A percentile compares a stretch with the other conserved stretches of the same genome.
Conservation (phyloP, 2,888 invertebrate genomes). For the Hedychridium roseum region DNA sequence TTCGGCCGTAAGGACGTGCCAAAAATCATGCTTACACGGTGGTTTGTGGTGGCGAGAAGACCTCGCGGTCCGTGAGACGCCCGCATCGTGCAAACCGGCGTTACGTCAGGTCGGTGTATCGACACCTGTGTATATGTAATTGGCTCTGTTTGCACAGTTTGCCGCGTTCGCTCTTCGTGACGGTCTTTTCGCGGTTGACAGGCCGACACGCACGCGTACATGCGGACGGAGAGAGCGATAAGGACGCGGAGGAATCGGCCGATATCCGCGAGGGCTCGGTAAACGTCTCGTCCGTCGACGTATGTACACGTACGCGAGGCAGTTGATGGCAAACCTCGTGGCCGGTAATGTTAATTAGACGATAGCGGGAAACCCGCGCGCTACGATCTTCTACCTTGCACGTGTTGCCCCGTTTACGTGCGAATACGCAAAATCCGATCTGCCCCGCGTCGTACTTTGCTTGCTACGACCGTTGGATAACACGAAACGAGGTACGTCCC, state of each 20-base stretch:
- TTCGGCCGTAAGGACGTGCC: too few relatives aligned
- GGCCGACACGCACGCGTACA: conserved; percentile 17
- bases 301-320: conserved; percentile 16
- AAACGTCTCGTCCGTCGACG: neutral
- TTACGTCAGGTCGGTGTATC: conserved; percentile 32
- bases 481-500: too few relatives aligned
- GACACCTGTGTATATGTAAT: conserved; percentile 59
- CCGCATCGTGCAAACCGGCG: too few relatives aligned
- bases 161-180: conserved; percentile 25
- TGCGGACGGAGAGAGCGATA: conserved; percentile 24
- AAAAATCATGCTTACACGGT: too few relatives aligned
- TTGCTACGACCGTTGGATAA: too few relatives aligned
- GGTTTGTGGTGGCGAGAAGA: too few relatives aligned
- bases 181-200: conserved; percentile 37
- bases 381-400: neutral
- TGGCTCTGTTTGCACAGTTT: conserved; percentile 58
- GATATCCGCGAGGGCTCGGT: conserved; percentile 12
- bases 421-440: too few relatives aligned
- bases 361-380: conserved; percentile 35
- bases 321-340: conserved; percentile 24
- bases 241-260: conserved; percentile 16
- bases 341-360: conserved; percentile 49
- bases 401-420: neutral
- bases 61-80: too few relatives aligned
- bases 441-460: too few relatives aligned